Conservation (phyloP, 2,888 invertebrate genomes). For the Xestia c-nigrum region DNA sequence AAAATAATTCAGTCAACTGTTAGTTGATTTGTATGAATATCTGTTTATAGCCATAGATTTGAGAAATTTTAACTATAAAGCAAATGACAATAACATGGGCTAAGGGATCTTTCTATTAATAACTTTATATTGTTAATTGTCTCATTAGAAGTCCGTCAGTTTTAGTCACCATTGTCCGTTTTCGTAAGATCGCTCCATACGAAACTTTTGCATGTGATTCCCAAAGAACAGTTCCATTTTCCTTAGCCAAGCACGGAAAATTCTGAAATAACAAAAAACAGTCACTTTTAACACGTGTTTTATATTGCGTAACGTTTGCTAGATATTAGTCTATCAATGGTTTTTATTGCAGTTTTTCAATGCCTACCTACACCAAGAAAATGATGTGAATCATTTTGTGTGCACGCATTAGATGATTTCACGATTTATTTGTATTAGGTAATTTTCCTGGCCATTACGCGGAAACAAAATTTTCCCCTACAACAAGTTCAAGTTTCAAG, state of each 20-base stretch:
- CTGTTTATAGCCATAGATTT: not conserved
- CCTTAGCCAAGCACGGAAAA: constrained; percentile 15
- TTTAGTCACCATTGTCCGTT: no score
- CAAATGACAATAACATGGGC: no score
- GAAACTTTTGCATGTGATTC: constrained; percentile 18
- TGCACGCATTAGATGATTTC: constrained; percentile 51
- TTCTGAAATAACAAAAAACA: constrained; percentile 16
- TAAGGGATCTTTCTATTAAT: not conserved
- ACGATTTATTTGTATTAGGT: constrained; percentile 57
- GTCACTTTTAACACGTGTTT: constrained; percentile 6
- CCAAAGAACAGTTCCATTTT: constrained; percentile 32
- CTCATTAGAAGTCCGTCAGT: no score
- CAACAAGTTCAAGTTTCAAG: constrained; percentile 72
- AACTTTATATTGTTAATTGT: not conserved
- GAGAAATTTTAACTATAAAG: not conserved
- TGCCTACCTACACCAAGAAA: constrained; percentile 8
- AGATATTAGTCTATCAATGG: constrained; percentile 25
- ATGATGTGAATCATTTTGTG: constrained; percentile 60
- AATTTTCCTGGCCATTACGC: constrained; percentile 64
- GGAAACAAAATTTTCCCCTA: constrained; percentile 72
- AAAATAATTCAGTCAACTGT: not conserved
- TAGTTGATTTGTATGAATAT: not conserved
- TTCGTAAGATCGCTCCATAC: not conserved
- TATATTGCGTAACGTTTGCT: constrained; percentile 32
- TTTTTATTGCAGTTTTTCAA: constrained; percentile 42